Percentiles rank a stretch among this genome's conserved stretches.
phyloP scores from a whole-genome alignment of 2,797 vertebrate species.

The Chelmon rostratus region DNA sequence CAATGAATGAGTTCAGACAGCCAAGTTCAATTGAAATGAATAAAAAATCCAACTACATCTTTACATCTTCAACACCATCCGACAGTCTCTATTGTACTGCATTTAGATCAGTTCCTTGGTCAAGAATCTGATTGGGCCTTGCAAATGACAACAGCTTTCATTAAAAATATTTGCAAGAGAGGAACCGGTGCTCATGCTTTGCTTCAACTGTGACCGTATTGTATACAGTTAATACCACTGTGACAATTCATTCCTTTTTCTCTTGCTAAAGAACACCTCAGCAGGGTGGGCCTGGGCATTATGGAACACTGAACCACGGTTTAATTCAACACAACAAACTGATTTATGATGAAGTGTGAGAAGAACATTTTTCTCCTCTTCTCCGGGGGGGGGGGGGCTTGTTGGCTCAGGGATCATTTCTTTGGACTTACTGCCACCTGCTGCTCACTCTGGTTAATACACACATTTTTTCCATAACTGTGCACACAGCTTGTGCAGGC shows the following conservation, averaged over 20 bases:
- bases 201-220: too few relatives aligned
- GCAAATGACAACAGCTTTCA: too few relatives aligned
- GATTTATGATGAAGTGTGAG: too few relatives aligned
- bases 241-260: background rate
- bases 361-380: background rate
- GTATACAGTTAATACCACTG: too few relatives aligned
- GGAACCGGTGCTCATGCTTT: too few relatives aligned
- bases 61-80: too few relatives aligned
- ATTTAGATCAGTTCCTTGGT: too few relatives aligned
- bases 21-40: background rate
- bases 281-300: background rate
- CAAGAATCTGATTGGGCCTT: too few relatives aligned
- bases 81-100: too few relatives aligned
- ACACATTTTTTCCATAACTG: background rate
- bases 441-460: background rate
- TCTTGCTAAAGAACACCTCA: background rate
- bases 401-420: background rate
- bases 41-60: background rate
- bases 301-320: background rate
- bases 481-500: background rate
- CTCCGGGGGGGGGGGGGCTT: background rate
- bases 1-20: background rate
- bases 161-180: too few relatives aligned
- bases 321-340: background rate
- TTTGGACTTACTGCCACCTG: constrained; percentile 27